Evolutionary conservation across 2,113 vertebrate genomes (phyloP), one percentile per base, ranked within the genome.

Genomic region (Aythya baeri): DNA sequence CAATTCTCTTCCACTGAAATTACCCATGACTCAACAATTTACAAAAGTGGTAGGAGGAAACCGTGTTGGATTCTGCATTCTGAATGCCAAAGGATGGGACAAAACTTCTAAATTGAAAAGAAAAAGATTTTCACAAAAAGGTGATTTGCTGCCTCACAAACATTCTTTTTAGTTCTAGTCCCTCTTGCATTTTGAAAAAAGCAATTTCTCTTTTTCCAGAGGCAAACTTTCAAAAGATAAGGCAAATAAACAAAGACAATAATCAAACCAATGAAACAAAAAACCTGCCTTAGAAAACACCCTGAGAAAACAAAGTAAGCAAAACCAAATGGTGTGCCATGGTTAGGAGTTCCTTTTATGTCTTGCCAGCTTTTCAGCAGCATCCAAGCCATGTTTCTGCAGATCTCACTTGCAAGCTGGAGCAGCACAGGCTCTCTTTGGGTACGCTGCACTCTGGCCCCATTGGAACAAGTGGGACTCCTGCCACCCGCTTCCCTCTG

Each of bases 371-470:
- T 68, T 75, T 88, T 61, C 65, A 57, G 72, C 22, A 71, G 31
- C 36, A 50, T 76, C 34, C 70, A 75, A 68, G 66, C 9, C 10
- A 4, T 16, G 5, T 36, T 93, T 68, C 66, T 27, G 44, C 38
- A 82, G 31, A 61, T 86, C 41, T 76, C 62, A 18, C 38, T 34
- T 72, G 68, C 4, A 2, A 88, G 41, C 21, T 41, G 50, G 41
- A 94, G 61, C 26, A 72, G 12, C 1, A 0, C 0, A 0, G 55
- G 16, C 8, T 89, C 23, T 70, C 34, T 84, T 38, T 58, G n/a
- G 31, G 26, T 46, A 8, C 4, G 58, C 66, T 90, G 34, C 32
- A 17, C 23, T 86, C 32, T 66, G 88, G 38, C 2, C 3, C 23
- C 17, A 27, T 5, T 73, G 67, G 91, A 88, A 79, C 8, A 79